Evolutionary conservation across 53 echinoderm and acorn worm genomes (phyloP).

Genomic region (Crossaster papposus): DNA sequence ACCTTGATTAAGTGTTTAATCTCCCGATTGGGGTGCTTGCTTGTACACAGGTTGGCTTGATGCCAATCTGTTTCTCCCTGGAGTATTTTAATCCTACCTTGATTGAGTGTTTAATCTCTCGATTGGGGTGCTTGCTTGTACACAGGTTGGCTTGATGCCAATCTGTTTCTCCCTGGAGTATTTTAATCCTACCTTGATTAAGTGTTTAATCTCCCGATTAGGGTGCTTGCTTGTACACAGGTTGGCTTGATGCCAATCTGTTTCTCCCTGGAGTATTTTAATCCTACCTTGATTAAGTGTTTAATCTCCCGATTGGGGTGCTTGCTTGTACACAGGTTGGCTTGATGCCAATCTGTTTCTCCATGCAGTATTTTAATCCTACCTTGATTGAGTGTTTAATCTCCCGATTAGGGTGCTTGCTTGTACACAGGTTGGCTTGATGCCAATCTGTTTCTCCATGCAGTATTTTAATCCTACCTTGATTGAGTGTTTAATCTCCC

Average conservation of each 20-base stretch:
- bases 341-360: conserved; percentile 87
- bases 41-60: conserved; percentile 77
- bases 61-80: conserved; percentile 90
- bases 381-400: conserved; percentile 83
- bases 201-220: conserved; percentile 83
- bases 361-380: conserved; percentile 76
- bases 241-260: conserved; percentile 82
- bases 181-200: too few relatives aligned
- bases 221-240: conserved; percentile 85
- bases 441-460: conserved; percentile 90
- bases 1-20: conserved; percentile 83
- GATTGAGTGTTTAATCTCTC: conserved; percentile 86
- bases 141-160: conserved; percentile 86
- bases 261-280: conserved; percentile 78
- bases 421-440: conserved; percentile 77
- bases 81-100: too few relatives aligned
- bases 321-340: conserved; percentile 83
- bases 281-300: too few relatives aligned
- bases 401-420: conserved; percentile 81
- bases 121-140: conserved; percentile 78
- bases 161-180: conserved; percentile 75
- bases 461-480: too few relatives aligned
- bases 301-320: conserved; percentile 80
- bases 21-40: conserved; percentile 81
- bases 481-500: conserved; percentile 86